These are phyloP conservation scores for Acyrthosiphon pisum DNA, from an alignment of 1,140 invertebrate genomes.

Conservation along the genomic window DNA sequence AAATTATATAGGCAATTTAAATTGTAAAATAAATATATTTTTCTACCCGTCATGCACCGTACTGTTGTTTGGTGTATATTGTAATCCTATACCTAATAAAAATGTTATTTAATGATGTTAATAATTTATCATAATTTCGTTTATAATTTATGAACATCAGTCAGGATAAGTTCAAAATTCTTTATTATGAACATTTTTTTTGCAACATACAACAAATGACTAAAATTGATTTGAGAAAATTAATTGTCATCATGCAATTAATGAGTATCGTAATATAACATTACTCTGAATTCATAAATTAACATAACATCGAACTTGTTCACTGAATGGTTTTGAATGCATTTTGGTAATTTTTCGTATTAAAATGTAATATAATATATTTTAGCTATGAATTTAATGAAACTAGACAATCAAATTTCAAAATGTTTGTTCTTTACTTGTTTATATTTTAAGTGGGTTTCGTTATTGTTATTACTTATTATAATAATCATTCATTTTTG, in stretches of 20 bases:
- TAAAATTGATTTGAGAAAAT: neutral
- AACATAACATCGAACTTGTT: neutral
- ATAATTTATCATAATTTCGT: neutral
- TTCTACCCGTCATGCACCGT: too few relatives aligned
- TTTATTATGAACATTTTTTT: neutral
- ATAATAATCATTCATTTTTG: too few relatives aligned
- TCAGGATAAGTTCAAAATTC: neutral
- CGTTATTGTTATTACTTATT: too few relatives aligned
- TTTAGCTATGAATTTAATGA: too few relatives aligned
- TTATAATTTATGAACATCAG: neutral
- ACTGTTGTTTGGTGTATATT: neutral
- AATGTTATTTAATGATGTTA: neutral
- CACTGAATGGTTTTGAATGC: neutral
- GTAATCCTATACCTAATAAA: neutral
- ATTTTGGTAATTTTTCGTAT: neutral
- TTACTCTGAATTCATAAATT: neutral
- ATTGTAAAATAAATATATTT: conserved; percentile 2
- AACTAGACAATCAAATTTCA: too few relatives aligned
- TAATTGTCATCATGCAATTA: neutral
- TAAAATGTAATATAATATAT: too few relatives aligned
- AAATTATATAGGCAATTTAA: too few relatives aligned
- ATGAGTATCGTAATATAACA: too few relatives aligned
- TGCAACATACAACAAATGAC: neutral
- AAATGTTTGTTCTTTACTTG: too few relatives aligned
- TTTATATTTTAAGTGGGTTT: too few relatives aligned